Conservation (phyloP, 2,113 vertebrate species). For the Triplophysa rosa region DNA sequence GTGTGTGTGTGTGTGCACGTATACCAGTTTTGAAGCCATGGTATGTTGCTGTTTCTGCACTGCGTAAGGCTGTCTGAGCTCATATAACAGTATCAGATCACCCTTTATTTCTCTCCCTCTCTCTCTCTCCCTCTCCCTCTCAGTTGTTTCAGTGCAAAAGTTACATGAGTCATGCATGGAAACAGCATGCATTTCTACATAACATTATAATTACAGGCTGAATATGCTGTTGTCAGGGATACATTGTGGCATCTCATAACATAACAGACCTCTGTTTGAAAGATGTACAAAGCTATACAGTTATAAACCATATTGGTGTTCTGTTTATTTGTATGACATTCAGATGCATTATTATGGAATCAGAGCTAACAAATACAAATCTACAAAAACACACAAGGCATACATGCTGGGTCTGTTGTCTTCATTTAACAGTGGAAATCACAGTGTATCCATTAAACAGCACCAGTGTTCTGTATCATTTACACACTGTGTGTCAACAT, state of each 20-base stretch:
- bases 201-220: conserved; percentile 31
- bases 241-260: conserved; percentile 18
- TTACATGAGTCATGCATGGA: conserved; percentile 14
- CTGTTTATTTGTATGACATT: background rate
- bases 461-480: background rate
- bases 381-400: background rate
- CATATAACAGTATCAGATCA: conserved; percentile 17
- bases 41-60: conserved; percentile 16
- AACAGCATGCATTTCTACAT: conserved; percentile 50
- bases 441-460: background rate
- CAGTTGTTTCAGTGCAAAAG: conserved; percentile 14
- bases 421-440: background rate
- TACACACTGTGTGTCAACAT: background rate
- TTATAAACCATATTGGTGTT: background rate
- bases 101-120: background rate
- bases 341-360: background rate
- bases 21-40: conserved; percentile 14
- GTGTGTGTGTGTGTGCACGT: conserved; percentile 41
- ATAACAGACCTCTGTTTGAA: conserved; percentile 1
- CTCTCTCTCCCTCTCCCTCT: background rate
- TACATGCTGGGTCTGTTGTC: background rate
- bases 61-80: background rate
- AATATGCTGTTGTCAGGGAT: conserved; percentile 18
- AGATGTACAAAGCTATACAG: background rate
- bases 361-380: background rate